Conservation (phyloP, 1,140 invertebrate species). For the Drosophila rufa region DNA sequence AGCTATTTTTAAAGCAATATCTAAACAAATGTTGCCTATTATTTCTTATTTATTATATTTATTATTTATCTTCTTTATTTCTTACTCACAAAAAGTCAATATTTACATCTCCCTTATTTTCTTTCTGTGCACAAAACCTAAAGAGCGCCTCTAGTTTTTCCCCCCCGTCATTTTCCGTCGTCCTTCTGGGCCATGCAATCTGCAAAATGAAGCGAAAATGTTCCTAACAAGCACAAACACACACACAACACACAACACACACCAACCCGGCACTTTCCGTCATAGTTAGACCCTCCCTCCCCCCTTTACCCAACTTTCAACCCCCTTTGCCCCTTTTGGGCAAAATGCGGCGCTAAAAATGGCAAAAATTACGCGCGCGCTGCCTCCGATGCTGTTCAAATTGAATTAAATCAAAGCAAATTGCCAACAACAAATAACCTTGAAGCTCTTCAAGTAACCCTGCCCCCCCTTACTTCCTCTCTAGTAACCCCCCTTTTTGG, state of each 20-base stretch:
- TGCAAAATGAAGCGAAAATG: conserved; percentile 38
- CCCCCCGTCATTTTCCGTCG: not conserved
- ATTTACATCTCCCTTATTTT: not conserved
- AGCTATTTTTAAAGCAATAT: no score
- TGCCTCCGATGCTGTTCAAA: conserved; percentile 59
- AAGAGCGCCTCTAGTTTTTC: conserved; percentile 1
- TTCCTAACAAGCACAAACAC: conserved; percentile 9
- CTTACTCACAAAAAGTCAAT: not conserved
- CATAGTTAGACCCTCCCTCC: no score
- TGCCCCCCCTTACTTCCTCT: not conserved
- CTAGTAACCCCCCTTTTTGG: not conserved
- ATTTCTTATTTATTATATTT: no score
- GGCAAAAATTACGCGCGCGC: conserved; percentile 30
- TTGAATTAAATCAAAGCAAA: conserved; percentile 83
- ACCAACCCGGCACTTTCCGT: not conserved
- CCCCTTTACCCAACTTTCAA: conserved; percentile 8
- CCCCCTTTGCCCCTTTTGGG: conserved; percentile 4
- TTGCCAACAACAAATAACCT: conserved; percentile 73
- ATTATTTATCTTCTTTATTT: no score
- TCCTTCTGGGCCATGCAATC: conserved; percentile 24
- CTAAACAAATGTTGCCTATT: no score
- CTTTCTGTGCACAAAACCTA: not conserved
- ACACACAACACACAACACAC: conserved; percentile 1
- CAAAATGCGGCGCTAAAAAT: conserved; percentile 36
- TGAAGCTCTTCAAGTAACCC: conserved; percentile 29